A percentile compares a stretch with the other conserved stretches of the same genome.
phyloP scores from a whole-genome alignment of 2,113 vertebrate species.

The Tautogolabrus adspersus region DNA sequence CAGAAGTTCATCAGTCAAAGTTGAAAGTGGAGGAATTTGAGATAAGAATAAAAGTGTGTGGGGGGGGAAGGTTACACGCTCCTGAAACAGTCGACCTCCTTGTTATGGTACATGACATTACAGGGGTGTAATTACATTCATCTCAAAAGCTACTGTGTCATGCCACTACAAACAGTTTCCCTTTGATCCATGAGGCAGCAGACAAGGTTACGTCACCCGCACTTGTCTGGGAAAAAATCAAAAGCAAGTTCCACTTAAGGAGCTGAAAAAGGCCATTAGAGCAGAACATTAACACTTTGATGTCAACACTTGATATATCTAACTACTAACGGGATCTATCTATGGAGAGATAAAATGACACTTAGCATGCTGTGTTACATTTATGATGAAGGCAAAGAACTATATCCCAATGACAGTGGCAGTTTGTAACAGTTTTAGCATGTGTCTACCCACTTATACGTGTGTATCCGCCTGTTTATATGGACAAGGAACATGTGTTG shows the following conservation, averaged over 20 bases:
- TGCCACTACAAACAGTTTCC: slow-evolving; percentile 32
- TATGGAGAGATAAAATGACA: not conserved
- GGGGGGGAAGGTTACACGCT: not conserved
- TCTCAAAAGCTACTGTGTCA: slow-evolving; percentile 48
- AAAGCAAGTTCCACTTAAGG: slow-evolving; percentile 40
- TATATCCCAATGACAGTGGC: not conserved
- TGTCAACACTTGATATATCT: slow-evolving; percentile 15
- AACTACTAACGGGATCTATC: slow-evolving; percentile 14
- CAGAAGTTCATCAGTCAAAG: slow-evolving; percentile 29
- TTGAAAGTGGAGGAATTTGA: slow-evolving; percentile 41
- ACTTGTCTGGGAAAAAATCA: slow-evolving; percentile 20
- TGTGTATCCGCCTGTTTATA: not conserved
- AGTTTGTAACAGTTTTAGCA: slow-evolving; percentile 6
- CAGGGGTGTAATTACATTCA: slow-evolving; percentile 57
- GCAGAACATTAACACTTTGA: slow-evolving; percentile 47
- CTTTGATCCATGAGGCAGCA: slow-evolving; percentile 59
- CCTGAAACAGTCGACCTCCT: slow-evolving; percentile 36
- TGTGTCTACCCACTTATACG: not conserved
- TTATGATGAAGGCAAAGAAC: slow-evolving; percentile 13
- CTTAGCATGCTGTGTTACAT: slow-evolving; percentile 10
- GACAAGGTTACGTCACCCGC: slow-evolving; percentile 52
- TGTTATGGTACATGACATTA: slow-evolving; percentile 46
- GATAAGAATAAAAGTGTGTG: slow-evolving; percentile 21
- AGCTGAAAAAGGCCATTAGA: slow-evolving; percentile 16
- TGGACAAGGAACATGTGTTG: not conserved